phyloP scores from a whole-genome alignment of 2,113 vertebrate species.

The Cromileptes altivelis region DNA sequence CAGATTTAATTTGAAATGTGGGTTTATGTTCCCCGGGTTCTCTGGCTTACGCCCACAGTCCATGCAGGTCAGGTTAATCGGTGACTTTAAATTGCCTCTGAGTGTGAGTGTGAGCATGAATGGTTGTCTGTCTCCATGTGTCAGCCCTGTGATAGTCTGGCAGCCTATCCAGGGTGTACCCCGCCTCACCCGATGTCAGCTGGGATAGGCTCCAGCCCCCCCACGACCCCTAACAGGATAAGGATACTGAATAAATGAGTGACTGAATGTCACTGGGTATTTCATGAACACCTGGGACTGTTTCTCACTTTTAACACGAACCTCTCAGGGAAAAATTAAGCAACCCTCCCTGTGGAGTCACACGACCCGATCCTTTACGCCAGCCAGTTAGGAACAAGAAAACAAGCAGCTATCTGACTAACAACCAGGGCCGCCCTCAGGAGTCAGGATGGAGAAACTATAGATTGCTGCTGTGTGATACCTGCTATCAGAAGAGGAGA shows the following conservation, averaged over 20 bases:
- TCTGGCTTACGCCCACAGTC: too few species aligned
- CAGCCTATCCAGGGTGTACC: too few species aligned
- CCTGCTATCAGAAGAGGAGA: conserved; percentile 27
- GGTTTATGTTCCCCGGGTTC: neutral
- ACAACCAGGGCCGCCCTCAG: conserved; percentile 27
- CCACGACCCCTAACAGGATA: too few species aligned
- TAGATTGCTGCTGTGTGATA: conserved; percentile 49
- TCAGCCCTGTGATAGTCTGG: too few species aligned
- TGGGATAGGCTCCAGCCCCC: too few species aligned
- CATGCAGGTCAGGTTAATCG: too few species aligned
- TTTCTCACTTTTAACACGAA: conserved; percentile 12
- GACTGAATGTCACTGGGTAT: neutral
- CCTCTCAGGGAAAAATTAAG: neutral
- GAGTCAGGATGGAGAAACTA: conserved; percentile 18
- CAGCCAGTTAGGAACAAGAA: conserved; percentile 21
- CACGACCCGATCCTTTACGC: conserved; percentile 24
- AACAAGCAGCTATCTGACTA: conserved; percentile 52
- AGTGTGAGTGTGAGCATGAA: too few species aligned
- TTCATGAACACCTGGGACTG: neutral
- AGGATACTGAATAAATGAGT: too few species aligned
- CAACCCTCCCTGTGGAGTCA: conserved; percentile 10
- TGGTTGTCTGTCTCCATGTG: too few species aligned
- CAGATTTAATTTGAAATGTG: neutral
- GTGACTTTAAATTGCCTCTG: too few species aligned
- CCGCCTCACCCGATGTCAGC: too few species aligned